A percentile compares a stretch with the other conserved stretches of the same genome.
phyloP scores from a whole-genome alignment of 2,113 vertebrate genomes.

The Ailuropoda melanoleuca region DNA sequence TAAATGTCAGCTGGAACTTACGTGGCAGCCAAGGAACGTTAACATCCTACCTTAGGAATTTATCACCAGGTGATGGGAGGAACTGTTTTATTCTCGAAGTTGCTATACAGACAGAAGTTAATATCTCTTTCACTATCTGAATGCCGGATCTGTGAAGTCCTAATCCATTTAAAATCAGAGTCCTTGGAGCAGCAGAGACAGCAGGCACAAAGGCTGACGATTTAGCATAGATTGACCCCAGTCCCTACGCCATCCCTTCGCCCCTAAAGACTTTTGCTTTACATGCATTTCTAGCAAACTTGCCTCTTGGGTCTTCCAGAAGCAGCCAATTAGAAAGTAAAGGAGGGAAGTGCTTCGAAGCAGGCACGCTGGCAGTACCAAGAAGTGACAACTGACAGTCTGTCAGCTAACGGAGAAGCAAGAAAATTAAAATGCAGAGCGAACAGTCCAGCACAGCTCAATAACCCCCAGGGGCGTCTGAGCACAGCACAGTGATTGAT shows the following conservation, averaged over 20 bases:
- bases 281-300: background rate
- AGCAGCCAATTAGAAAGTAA: slow-evolving; percentile 18
- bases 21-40: background rate
- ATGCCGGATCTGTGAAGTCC: background rate
- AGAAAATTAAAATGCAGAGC: slow-evolving; percentile 52
- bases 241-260: fast-evolving
- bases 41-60: background rate
- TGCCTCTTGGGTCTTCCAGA: background rate
- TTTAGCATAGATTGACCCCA: fast-evolving
- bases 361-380: background rate
- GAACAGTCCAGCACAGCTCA: background rate
- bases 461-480: background rate
- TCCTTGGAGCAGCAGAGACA: background rate
- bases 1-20: background rate
- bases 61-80: background rate
- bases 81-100: background rate
- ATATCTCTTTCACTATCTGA: background rate
- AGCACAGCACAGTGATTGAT: background rate
- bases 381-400: slow-evolving; percentile 51
- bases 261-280: background rate
- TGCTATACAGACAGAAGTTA: background rate
- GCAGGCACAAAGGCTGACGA: background rate
- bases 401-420: slow-evolving; percentile 22
- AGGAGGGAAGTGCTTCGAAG: background rate
- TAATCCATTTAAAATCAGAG: background rate